Percentiles rank a stretch among this genome's conserved stretches.
phyloP scores from a whole-genome alignment of 2,888 invertebrate genomes.

The Drosophila yooni region DNA sequence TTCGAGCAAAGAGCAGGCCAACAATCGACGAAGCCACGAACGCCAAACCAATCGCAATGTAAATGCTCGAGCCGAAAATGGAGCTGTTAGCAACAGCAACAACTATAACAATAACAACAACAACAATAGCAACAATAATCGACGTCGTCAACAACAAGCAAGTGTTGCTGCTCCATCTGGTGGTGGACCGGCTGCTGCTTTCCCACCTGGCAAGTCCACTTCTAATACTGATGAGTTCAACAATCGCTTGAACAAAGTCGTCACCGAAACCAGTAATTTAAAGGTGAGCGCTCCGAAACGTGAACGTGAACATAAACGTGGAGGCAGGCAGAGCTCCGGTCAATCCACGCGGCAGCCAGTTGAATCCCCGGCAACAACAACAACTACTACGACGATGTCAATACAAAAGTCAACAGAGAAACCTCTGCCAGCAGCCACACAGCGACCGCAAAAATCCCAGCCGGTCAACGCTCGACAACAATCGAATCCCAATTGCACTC shows the following conservation, averaged over 20 bases:
- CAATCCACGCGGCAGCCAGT: conserved; percentile 30
- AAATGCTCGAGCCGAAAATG: conserved; percentile 62
- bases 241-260: conserved; percentile 55
- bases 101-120: conserved; percentile 7
- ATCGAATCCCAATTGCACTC: conserved; percentile 57
- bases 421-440: conserved; percentile 14
- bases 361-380: conserved; percentile 17
- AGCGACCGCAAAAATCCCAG: conserved; percentile 42
- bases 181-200: conserved; percentile 1
- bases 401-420: conserved; percentile 65
- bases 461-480: conserved; percentile 64
- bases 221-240: conserved; percentile 47
- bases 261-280: conserved; percentile 73
- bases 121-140: conserved; percentile 21
- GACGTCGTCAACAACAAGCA: conserved; percentile 44
- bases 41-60: conserved; percentile 49
- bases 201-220: conserved; percentile 20
- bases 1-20: conserved; percentile 35
- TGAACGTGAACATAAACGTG: conserved; percentile 57
- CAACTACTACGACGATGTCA: background rate
- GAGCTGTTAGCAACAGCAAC: conserved; percentile 27
- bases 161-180: background rate
- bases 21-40: conserved; percentile 43
- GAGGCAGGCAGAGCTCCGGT: conserved; percentile 24
- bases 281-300: conserved; percentile 71